These are phyloP conservation scores for Scaptomyza reducta DNA, from an alignment of 2,888 invertebrate genomes.

Conservation along the genomic window DNA sequence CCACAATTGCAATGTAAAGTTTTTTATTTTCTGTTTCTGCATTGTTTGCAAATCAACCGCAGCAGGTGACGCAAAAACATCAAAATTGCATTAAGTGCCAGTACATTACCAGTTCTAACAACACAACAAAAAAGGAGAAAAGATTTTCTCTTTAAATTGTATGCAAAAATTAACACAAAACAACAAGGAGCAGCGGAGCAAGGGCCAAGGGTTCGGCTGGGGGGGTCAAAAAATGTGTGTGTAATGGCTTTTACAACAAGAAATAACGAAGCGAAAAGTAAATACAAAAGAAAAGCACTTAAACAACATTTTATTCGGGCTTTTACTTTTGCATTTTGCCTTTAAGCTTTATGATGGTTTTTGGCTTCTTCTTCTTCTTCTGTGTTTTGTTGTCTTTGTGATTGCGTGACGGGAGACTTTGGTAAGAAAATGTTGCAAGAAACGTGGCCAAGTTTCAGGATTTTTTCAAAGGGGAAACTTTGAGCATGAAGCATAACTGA, in stretches of 20 bases:
- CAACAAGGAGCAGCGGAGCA: not conserved
- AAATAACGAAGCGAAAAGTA: not conserved
- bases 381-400: conserved; percentile 3
- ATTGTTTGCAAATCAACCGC: conserved; percentile 37
- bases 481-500: not conserved
- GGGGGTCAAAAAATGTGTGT: conserved; percentile 19
- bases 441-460: not conserved
- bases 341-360: conserved; percentile 12
- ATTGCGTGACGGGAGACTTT: not conserved
- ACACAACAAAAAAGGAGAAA: conserved; percentile 5
- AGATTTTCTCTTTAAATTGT: conserved; percentile 48
- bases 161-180: conserved; percentile 46
- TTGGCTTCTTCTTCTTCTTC: not conserved
- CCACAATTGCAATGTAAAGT: conserved; percentile 55
- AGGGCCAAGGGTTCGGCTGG: not conserved
- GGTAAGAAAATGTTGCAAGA: not conserved
- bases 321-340: conserved; percentile 28
- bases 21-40: conserved; percentile 36
- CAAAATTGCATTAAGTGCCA: conserved; percentile 71
- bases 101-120: conserved; percentile 35
- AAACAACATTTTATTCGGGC: conserved; percentile 22
- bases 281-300: conserved; percentile 54
- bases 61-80: conserved; percentile 66
- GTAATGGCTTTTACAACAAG: conserved; percentile 4
- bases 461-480: not conserved